Conservation (phyloP, 2,113 vertebrate genomes). For the Tapirus terrestris region DNA sequence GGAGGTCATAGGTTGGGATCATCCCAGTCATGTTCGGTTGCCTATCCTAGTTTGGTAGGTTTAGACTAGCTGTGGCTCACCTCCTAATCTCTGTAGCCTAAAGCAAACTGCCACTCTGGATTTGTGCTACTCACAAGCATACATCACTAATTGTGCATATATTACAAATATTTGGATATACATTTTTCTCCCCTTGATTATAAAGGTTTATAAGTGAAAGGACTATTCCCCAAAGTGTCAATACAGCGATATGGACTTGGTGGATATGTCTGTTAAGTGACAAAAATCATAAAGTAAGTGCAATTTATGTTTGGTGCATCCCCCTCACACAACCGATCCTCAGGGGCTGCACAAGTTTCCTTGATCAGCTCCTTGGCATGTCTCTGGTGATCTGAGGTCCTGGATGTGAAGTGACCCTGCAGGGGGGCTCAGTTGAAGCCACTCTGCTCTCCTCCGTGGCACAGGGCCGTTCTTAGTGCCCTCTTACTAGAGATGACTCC, state of each 20-base stretch:
- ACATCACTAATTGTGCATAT: neutral
- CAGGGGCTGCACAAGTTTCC: neutral
- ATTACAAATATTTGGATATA: neutral
- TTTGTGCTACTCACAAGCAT: neutral
- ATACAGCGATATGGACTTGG: neutral
- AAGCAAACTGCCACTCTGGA: neutral
- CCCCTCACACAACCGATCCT: neutral
- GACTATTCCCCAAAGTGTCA: neutral
- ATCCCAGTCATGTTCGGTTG: too few species aligned
- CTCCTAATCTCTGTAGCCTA: neutral
- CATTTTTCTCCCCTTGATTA: neutral
- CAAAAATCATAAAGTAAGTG: neutral
- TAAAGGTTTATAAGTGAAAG: neutral
- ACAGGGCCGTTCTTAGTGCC: too few species aligned
- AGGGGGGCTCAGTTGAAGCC: neutral
- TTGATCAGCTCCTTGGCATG: neutral
- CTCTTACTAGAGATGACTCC: neutral
- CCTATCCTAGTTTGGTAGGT: neutral
- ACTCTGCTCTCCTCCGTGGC: neutral
- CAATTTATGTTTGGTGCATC: neutral
- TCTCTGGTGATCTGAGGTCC: neutral
- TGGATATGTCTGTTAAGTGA: neutral
- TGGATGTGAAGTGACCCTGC: neutral
- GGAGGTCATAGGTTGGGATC: rapidly evolving
- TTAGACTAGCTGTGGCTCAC: neutral